Base-by-base conservation (phyloP, 2,113 vertebrate genomes). In the Setophaga petechia region DNA sequence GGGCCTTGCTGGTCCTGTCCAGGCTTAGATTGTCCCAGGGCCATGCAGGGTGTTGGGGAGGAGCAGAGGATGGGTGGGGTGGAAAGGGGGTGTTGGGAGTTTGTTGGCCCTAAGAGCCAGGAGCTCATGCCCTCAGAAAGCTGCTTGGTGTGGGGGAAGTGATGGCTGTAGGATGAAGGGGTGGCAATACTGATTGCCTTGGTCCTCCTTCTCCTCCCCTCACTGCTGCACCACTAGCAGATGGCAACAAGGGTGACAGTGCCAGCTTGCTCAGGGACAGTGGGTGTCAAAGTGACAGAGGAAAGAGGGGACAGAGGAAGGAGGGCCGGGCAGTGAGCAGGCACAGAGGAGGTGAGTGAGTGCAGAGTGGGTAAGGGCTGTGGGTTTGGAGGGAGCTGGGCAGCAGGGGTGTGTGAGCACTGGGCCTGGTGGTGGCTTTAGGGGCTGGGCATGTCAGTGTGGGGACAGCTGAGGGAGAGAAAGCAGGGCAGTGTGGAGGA, bases 401-500 rank as follows among this genome's bases (percentile, higher is more conserved):
- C 12, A 68, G 0, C 0, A 39, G 31, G 5, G 21, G 3, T 5
- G 3, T 33, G 43, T 28, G 66, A 49, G 41, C 72, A 14, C n/a
- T 17, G 39, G n/a, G 55, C 68, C 4, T 2, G 1, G 13, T 31
- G 11, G 5, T 1, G 9, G 72, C 44, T 65, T 6, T 6, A 4
- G 0, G 25, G 41, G n/a, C 57, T 35, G 39, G 5, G 30, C 5
- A 4, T 37, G 55, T 4, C 63, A 55, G 1, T 19, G 27, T 2
- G 8, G 55, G 28, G n/a, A 11, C 55, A 33, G 69, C 27, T 0
- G 1, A 41, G 62, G 39, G n/a, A n/a, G 23, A 55, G 54, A 44
- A 61, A 59, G 8, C 18, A 28, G 59, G 19, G 17, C 0, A 0
- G 3, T 20, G 59, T 37, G 15, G 23, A n/a, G 47, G 58, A 22